Base-by-base conservation (phyloP, 2,888 invertebrate genomes). In the Terebella lapidaria region DNA sequence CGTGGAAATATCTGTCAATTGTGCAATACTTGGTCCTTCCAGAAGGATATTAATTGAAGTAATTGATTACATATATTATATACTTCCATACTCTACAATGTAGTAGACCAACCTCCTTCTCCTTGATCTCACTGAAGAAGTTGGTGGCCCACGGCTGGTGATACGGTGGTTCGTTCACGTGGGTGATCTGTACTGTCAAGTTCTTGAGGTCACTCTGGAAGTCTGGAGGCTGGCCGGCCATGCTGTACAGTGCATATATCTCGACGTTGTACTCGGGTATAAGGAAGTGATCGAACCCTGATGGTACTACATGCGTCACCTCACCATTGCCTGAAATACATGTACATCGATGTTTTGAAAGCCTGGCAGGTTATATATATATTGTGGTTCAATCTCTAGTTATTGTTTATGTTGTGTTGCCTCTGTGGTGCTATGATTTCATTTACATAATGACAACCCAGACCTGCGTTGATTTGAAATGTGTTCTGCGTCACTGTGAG, bases 81-180 rank as follows among this genome's bases (percentile, higher is more conserved):
- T n/a, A n/a, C n/a, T 35, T 35, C 10, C 42, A 15, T 35, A 15
- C 10, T 10, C 42, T n/a, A 35, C 10, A 35, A 35, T 35, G 42
- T 35, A 35, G 10, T 15, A n/a, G 42, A 35, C 10, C 10, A 35
- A n/a, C n/a, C 42, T 35, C n/a, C n/a, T n/a, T n/a, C n/a, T n/a
- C n/a, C n/a, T n/a, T n/a, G n/a, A n/a, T n/a, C n/a, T n/a, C n/a
- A n/a, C n/a, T n/a, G n/a, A n/a, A n/a, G n/a, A n/a, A n/a, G n/a
- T n/a, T n/a, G n/a, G n/a, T n/a, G n/a, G n/a, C n/a, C 22, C 10
- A 15, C 15, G 49, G 10, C n/a, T 5, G 5, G 24, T 20, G 22
- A 5, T 20, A 49, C 24, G 53, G 53, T 15, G 53, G 53, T 22
- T 53, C 5, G 53, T 53, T 53, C 15, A 53, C 28, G 27, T 28